Evolutionary conservation across 2,797 vertebrate genomes (phyloP), one percentile per base, ranked within the genome.

Genomic region (Tokudaia muenninki): DNA sequence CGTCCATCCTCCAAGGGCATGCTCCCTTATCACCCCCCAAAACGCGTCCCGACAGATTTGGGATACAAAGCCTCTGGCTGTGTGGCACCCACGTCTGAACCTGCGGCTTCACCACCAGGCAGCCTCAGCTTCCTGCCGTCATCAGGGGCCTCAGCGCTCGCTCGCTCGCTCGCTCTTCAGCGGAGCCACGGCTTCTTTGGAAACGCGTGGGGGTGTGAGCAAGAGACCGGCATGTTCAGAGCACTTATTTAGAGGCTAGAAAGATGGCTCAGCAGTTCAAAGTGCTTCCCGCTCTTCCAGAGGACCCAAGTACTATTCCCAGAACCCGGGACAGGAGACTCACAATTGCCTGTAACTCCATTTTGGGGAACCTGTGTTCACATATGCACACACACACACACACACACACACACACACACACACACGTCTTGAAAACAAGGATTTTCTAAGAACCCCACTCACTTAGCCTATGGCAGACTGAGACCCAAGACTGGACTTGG

Each of bases 201-300:
- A 95, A 94, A 78, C 7, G 34, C 65, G 9, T 10, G n/a, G 16
- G 65, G 67, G 87, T 86, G 41, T 81, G 93, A 96, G 97, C 96
- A 95, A 96, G 96, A 98, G 95, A 92, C 82, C 89, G n/a, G 74
- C 94, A 92, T 97, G 97, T 96, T 95, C 0, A 3, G 94, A 82
- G 82, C 89, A 89, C 95, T 95, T 87, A 22, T 83, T 9, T 57
- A 22, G 47, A 22, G 16, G 13, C 50, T 52, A n/a, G 50, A 37
- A 50, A 55, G 34, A 74, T 3, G 24, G n/a, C 86, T 57, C 50
- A 29, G 14, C 17, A 22, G 24, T 72, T 74, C 6, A 55, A 31
- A 57, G 50, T 3, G 50, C 50, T 72, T 87, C 65, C 21, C 1
- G 47, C 14, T 57, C 67, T 72, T 41, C 7, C n/a, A 74, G 19